Evolutionary conservation across 1,140 invertebrate genomes (phyloP), one percentile per base, ranked within the genome.

Genomic region (Rhopalosiphum padi): DNA sequence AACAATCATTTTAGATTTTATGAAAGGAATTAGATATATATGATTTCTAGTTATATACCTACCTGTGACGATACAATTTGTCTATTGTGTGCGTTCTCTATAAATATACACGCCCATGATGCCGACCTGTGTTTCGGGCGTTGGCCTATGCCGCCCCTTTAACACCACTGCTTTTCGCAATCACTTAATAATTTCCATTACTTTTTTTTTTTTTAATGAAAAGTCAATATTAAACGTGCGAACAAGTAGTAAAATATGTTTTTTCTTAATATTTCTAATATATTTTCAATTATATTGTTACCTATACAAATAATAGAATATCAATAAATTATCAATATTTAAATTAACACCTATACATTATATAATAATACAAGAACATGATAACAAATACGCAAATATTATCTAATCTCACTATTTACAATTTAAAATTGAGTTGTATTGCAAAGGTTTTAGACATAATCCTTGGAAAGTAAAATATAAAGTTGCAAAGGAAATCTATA

Each of bases 171-270:
- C 25, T 37, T 82, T 90, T 85, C 7, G 91, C 91, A 93, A 93
- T 93, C 91, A 86, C 91, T 93, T 93, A 93, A 93, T 93, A 53
- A 86, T 93, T 85, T 86, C 35, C 91, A 53, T 93, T 93, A 85
- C n/a, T 89, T 51, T 89, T 88, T 60, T 90, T 90, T 90, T 90
- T 90, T 90, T 41, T 21, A 90, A 68, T 43, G 37, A 90, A 90
- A 90, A 90, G 89, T 90, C 89, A 68, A 90, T 90, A 60, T 68
- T 60, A 68, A 60, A 68, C 25, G 53, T 23, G 25, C 89, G 21
- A 37, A 41, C n/a, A 15, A 60, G 23, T 15, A 25, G 35, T 90
- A 30, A 41, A 60, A 55, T 37, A 87, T 48, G 46, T 87, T 48
- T 15, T 35, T 89, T 89, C 35, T 89, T 89, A 89, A 89, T 53